phyloP scores from a whole-genome alignment of 1,140 invertebrate species.

The Heliothis virescens region DNA sequence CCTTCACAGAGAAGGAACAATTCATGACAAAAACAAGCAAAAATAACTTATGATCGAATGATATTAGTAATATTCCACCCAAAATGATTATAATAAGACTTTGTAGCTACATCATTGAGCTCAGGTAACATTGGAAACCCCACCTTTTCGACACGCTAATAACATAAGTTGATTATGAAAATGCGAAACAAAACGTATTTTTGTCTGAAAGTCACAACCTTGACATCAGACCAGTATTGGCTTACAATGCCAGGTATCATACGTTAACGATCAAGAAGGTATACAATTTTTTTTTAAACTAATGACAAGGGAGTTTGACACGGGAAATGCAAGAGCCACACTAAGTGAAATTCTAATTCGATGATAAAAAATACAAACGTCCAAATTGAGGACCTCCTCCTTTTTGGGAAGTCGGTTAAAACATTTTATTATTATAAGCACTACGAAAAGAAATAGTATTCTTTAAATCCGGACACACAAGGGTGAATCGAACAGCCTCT shows the following conservation, averaged over 20 bases:
- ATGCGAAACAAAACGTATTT: slow-evolving; percentile 24
- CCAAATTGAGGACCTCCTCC: no score
- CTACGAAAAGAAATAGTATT: no score
- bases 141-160: not conserved
- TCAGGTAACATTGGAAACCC: slow-evolving; percentile 12
- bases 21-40: not conserved
- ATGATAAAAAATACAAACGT: no score
- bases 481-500: no score
- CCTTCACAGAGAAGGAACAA: not conserved
- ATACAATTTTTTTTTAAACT: no score
- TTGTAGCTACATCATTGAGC: not conserved
- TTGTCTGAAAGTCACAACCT: not conserved
- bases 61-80: not conserved
- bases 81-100: not conserved
- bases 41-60: not conserved
- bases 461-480: no score
- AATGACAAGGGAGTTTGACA: no score
- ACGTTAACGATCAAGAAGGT: no score
- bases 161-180: slow-evolving; percentile 8
- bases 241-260: not conserved
- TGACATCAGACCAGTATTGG: not conserved
- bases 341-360: no score
- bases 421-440: no score
- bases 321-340: no score
- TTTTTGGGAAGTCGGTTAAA: no score